Base-by-base conservation (phyloP, 2,888 invertebrate species). In the Sphinx pinastri region DNA sequence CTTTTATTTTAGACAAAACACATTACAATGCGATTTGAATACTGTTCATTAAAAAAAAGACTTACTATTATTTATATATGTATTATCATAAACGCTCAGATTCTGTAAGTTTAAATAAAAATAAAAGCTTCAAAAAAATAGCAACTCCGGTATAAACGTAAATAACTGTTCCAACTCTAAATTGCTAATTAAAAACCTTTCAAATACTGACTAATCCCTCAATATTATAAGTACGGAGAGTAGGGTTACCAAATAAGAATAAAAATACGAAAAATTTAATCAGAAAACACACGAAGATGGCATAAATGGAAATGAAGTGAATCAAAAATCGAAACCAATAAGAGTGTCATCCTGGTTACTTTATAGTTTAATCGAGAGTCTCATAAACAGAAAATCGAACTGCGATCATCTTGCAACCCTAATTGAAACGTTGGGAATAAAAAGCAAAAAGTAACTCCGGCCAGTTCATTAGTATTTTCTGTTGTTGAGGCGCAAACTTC, bases 391-490 rank as follows among this genome's bases (percentile, higher is more conserved):
- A 51, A 13, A 51, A 51, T 14, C 14, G 10, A 38, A 38, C n/a
- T 8, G 1, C 58, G 58, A 59, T 59, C 16, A 63, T 58, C 49
- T 63, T 49, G 49, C 63, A 63, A 49, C 63, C 63, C 63, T 63
- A 63, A 63, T 49, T 49, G 63, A 12, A 63, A 4, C 16, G 19
- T 47, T 63, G 60, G 16, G 31, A 49, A 63, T 49, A 19, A 63
- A 63, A 63, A 63, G 19, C 19, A 19, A 63, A 63, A 49, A 63
- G 63, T 19, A 63, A 49, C 19, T 1, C 47, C 49, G 63, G 66
- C 67, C 58, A 68, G 73, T 73, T 72, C 73, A 72, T 73, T 72
- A 73, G 71, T 73, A 71, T 72, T 72, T 73, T 67, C 31, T 69
- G 49, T 55, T 60, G 52, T 47, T 49, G 49, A 25, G 71, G 38